Evolutionary conservation across 2,113 vertebrate genomes (phyloP).

Genomic region (Cyanoramphus novaezelandiae): DNA sequence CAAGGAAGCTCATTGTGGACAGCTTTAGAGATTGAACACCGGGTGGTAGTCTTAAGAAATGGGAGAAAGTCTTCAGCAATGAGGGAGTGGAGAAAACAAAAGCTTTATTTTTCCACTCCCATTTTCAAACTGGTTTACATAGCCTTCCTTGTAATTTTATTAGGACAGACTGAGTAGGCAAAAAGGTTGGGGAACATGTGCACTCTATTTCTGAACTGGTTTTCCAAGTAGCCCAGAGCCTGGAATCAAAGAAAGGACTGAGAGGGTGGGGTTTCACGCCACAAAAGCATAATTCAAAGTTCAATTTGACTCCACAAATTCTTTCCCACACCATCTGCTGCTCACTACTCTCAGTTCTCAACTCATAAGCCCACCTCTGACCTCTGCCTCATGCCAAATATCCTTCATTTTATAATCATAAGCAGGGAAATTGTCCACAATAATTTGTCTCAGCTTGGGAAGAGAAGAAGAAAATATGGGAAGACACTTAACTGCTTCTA

Average conservation of each 20-base stretch:
- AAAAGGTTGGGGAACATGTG: neutral
- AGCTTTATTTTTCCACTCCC: neutral
- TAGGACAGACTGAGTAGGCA: neutral
- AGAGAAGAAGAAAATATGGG: neutral
- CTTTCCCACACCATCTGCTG: slow-evolving; percentile 11
- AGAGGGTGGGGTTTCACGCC: neutral
- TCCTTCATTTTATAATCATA: neutral
- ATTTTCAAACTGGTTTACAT: neutral
- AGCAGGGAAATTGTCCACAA: neutral
- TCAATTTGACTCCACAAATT: neutral
- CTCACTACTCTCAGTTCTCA: neutral
- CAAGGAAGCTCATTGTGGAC: neutral
- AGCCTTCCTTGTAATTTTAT: neutral
- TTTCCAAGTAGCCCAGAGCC: neutral
- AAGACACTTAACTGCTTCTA: neutral
- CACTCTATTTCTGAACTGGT: neutral
- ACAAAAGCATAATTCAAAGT: neutral
- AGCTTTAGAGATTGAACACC: neutral
- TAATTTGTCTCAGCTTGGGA: neutral
- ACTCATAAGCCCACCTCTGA: neutral
- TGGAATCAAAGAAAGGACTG: neutral
- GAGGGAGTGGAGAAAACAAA: neutral
- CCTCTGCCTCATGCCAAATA: neutral
- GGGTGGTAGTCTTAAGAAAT: slow-evolving; percentile 8
- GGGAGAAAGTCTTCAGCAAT: neutral